Evolutionary conservation across 2,797 vertebrate species (phyloP), one percentile per base, ranked within the genome.

Genomic region (Numenius phaeopus): DNA sequence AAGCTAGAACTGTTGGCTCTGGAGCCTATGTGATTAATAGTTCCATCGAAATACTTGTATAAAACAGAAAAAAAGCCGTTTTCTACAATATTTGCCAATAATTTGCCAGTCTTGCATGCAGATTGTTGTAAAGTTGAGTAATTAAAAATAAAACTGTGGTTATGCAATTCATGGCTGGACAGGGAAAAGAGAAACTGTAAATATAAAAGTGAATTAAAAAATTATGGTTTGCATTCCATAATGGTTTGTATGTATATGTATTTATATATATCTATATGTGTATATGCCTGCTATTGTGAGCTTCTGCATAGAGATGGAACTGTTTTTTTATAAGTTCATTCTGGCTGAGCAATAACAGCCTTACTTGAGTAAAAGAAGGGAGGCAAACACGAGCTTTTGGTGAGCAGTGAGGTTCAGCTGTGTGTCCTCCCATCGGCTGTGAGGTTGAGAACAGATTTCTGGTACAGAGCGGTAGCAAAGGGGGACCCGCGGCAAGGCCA

Each of bases 371-470:
- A 78, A 84, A 47, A 32, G 21, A 81, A 34, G 1, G 7, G 22
- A 64, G 21, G 46, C 6, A 78, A 70, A 47, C 29, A 39, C 10
- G 52, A 89, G 40, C 7, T 52, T 75, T 57, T 72, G 37, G 10
- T 71, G 54, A 89, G 9, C 47, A 69, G 22, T 0, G 3, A 62
- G 18, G n/a, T 34, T 39, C 52, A 47, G 34, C 34, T 77, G 14
- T 0, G 0, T 27, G 32, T 58, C 19, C 24, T 87, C 17, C 30
- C 23, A 11, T 32, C 0, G 0, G 3, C 37, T 37, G 7, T 24
- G 16, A 72, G 40, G 13, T 1, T 77, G 69, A 75, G 62, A 87
- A 24, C 3, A 5, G 26, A 47, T 72, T 21, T 58, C 6, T 42
- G 20, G 17, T 30, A 30, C 9, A 26, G 23, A 40, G 39, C 2